These are phyloP conservation scores for Anser cygnoides DNA, from an alignment of 2,113 vertebrate genomes.

Conservation along the genomic window DNA sequence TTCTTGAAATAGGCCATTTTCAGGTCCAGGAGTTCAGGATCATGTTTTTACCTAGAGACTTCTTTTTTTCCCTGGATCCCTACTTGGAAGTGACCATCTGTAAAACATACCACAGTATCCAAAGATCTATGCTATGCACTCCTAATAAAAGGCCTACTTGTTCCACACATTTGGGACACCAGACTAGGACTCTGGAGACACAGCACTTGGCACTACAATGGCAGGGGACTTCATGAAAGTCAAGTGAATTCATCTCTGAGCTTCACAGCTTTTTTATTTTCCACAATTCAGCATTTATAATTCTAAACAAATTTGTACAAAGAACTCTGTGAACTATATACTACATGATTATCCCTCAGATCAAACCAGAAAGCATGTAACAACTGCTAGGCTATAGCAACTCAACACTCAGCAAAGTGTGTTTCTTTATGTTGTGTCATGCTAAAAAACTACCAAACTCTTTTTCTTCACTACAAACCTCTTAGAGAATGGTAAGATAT, in stretches of 20 bases:
- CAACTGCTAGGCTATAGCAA: neutral
- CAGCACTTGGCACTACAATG: rapidly evolving
- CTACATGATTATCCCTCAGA: neutral
- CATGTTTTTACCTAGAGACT: neutral
- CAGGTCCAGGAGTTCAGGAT: neutral
- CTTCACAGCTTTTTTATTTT: neutral
- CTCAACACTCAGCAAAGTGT: neutral
- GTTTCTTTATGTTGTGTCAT: neutral
- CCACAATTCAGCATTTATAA: neutral
- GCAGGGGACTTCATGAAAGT: neutral
- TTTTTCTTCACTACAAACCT: neutral
- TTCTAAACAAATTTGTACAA: neutral
- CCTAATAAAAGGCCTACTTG: neutral
- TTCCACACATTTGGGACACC: neutral
- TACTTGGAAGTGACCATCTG: neutral
- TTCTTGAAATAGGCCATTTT: neutral
- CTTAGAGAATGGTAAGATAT: neutral
- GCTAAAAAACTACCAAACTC: neutral
- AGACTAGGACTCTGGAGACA: neutral
- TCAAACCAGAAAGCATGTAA: neutral
- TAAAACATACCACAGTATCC: neutral
- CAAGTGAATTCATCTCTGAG: neutral
- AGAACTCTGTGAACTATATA: neutral
- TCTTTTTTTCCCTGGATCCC: neutral
- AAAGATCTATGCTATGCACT: neutral